Conservation (phyloP, 2,797 vertebrate genomes). For the Merluccius polli region DNA sequence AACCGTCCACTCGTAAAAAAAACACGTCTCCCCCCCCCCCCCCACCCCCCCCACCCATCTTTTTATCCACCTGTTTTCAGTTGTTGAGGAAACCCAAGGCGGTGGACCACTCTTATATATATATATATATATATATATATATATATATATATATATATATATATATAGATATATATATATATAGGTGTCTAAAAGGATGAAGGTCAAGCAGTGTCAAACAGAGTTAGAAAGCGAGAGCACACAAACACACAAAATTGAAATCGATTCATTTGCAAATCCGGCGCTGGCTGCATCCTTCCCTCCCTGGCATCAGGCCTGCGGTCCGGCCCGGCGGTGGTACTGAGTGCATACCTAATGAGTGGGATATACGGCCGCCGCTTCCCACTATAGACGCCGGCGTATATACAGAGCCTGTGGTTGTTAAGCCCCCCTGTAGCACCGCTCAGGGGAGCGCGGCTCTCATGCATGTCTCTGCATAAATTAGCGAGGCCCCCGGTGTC, state of each 20-base stretch:
- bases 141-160: not conserved
- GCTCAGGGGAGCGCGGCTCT: slow-evolving; percentile 50
- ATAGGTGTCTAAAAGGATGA: not conserved
- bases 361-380: not conserved
- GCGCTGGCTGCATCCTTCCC: not conserved
- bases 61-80: slow-evolving; percentile 59
- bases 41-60: slow-evolving; percentile 29
- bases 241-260: no score
- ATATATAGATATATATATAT: not conserved
- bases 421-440: slow-evolving; percentile 31
- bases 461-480: slow-evolving; percentile 69
- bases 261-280: no score
- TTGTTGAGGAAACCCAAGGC: not conserved
- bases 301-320: not conserved
- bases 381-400: slow-evolving; percentile 3
- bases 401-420: slow-evolving; percentile 36
- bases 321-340: no score
- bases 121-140: not conserved
- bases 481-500: slow-evolving; percentile 63
- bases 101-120: no score
- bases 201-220: not conserved
- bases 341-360: not conserved
- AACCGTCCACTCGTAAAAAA: slow-evolving; percentile 16
- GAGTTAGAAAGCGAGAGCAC: not conserved
- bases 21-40: slow-evolving; percentile 39